Evolutionary conservation across 2,797 vertebrate species (phyloP), one percentile per base, ranked within the genome.

Genomic region (Peromyscus aztecus): DNA sequence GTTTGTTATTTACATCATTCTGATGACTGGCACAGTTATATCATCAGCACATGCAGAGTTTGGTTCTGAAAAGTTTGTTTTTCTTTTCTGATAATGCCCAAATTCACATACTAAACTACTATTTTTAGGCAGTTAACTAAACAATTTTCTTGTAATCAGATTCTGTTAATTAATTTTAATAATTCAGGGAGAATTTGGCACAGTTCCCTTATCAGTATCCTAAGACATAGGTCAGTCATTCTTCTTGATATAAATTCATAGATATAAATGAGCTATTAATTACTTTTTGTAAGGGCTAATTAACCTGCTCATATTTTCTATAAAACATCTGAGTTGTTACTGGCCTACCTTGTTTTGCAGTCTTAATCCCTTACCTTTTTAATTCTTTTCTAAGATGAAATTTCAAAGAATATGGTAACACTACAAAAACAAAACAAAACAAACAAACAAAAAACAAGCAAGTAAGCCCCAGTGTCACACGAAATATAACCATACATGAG

Each of bases 181-280:
- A 77, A 78, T 49, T 91, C 3, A 89, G 7, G 40, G 89, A 90
- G 37, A 94, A 49, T 37, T 55, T 87, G 40, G 81, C 52, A 5
- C 43, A 27, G 13, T 1, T 93, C 4, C 27, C 75, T 67, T n/a
- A 40, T 87, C 19, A 75, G 23, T 16, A 27, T 4, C 73, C 46
- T 63, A n/a, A 17, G 37, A 82, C 24, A 81, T 21, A 96, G 23
- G 52, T 91, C 84, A 69, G 13, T 59, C 59, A 78, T 92, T 93
- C 65, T 95, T 23, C 61, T 49, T 89, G 21, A 75, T 65, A n/a
- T 34, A 69, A 14, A 85, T 55, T 14, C 27, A 75, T 6, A 63
- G 40, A 81, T 82, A 78, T 94, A 65, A 84, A 75, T 81, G 87
- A 82, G 19, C 23, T 67, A 75, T 89, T 90, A 75, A 90, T 95